Evolutionary conservation across 1,140 invertebrate genomes (phyloP).

Genomic region (Drosophila setifemur): DNA sequence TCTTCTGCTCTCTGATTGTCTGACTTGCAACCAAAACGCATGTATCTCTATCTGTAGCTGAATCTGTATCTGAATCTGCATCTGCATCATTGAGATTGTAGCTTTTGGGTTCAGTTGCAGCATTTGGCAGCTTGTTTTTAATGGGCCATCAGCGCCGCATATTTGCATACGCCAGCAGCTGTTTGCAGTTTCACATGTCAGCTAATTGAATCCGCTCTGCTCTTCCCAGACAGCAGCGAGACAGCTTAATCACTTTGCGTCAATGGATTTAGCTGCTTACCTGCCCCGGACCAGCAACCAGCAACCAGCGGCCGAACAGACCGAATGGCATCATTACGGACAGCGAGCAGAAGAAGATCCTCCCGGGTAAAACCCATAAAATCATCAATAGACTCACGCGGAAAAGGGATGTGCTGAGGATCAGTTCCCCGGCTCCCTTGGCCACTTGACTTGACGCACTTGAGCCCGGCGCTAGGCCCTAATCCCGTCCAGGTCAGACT

Average conservation of each 20-base stretch:
- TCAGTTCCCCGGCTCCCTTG: constrained; percentile 2
- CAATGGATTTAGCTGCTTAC: constrained; percentile 59
- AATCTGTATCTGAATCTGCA: constrained; percentile 3
- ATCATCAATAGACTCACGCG: constrained; percentile 59
- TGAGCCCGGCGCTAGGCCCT: constrained; percentile 37
- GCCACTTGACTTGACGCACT: constrained; percentile 41
- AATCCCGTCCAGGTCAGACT: constrained; percentile 31
- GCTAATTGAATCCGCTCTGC: constrained; percentile 32
- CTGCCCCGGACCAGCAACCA: constrained; percentile 17
- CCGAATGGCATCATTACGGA: constrained; percentile 66
- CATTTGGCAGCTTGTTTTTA: constrained; percentile 8
- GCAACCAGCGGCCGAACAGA: constrained; percentile 25
- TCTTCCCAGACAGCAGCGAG: constrained; percentile 61
- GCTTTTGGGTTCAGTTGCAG: constrained; percentile 4
- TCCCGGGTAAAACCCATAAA: constrained; percentile 77
- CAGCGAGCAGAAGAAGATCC: constrained; percentile 26
- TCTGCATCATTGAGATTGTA: constrained; percentile 1
- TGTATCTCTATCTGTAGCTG: constrained; percentile 7
- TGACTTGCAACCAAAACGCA: constrained; percentile 10
- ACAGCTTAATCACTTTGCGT: constrained; percentile 73
- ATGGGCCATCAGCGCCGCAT: constrained; percentile 26
- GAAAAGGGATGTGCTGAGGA: constrained; percentile 12
- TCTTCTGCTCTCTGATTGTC: constrained; percentile 32
- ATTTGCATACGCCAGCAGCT: constrained; percentile 55
- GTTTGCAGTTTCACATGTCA: constrained; percentile 42